Evolutionary conservation across 2,797 vertebrate species (phyloP), one percentile per base, ranked within the genome.

Genomic region (Mormyrops boulengeri): DNA sequence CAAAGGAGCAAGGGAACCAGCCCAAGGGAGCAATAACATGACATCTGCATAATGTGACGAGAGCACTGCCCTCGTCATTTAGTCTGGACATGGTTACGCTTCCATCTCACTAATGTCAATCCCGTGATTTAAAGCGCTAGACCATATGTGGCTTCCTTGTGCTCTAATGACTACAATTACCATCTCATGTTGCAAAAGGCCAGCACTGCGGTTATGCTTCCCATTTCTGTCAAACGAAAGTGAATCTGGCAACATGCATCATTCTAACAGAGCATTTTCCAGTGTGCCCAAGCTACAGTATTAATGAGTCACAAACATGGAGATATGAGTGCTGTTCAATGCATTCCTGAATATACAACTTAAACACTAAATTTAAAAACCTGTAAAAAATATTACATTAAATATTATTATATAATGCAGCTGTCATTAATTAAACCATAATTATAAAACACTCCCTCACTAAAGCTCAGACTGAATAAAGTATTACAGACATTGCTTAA

Each of bases 231-330:
- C 22, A 52, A 85, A 85, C 2, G 22, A 52, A 50, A 50, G 44
- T 53, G 84, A 85, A 85, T 85, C 44, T 85, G 84, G 49, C 44
- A 85, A 85, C 84, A 26, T 34, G 84, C 84, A 85, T 85, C 84
- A 85, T 50, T 50, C 84, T 26, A 50, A 30, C n/a, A 4, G 22
- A 85, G 44, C 84, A 50, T 50, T 50, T 53, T 14, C 84, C 44
- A 11, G 49, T 30, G 22, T 30, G 49, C 4, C 50, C 49, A 85
- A 6, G 22, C n/a, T 30, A 52, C 49, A 52, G 14, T 7, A 19
- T 44, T 55, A 60, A 11, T 22, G 86, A 57, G 17, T 22, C n/a
- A 38, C 38, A 57, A 60, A 44, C 22, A 53, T 52, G 49, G 26
- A 55, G 30, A 6, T 14, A 60, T 41, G 19, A 22, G 19, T n/a